Base-by-base conservation (phyloP, 2,888 invertebrate species). In the Strigamia crassipes region DNA sequence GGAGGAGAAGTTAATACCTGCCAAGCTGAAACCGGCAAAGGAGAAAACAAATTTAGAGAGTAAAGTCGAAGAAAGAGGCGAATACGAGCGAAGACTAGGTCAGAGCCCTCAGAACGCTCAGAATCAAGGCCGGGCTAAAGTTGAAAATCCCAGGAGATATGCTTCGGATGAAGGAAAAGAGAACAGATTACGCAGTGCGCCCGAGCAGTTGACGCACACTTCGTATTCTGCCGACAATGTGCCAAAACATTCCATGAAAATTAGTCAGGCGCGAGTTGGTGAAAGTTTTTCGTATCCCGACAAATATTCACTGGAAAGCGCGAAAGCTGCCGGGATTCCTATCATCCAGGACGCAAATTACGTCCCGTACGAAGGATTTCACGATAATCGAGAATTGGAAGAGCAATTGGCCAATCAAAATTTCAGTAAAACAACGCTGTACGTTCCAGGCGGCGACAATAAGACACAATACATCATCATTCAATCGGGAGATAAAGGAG, bases 401-500 rank as follows among this genome's bases (percentile, higher is more conserved):
- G 83, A 83, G 77, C 80, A 66, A 82, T 46, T 82, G 84, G 78
- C 83, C 82, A 13, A 82, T 82, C 34, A 93, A 88, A 94, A 93
- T 83, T 90, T 90, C 84, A 90, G 92, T 85, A 91, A 92, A 87
- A 85, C 85, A 10, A 91, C 91, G 79, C 92, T 91, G 82, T 95
- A 92, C 89, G 94, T 80, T 21, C 94, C 82, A 96, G 95, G 78
- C 91, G 95, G 4, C 91, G 96, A 78, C 96, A 95, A 78, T 90
- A 81, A 81, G 61, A 23, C 81, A 31, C 31, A 81, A 23, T 81
- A 81, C 61, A 81, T 81, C 34, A 34, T 66, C 61, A 34, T 81
- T 13, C 18, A 27, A 94, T 42, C 87, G 96, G 88, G 90, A 96
- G 85, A 96, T 96, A 0, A 94, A 96, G 82, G 96, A 96, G 89